Conservation (phyloP, 2,797 vertebrate species). For the Gobionotothen gibberifrons region DNA sequence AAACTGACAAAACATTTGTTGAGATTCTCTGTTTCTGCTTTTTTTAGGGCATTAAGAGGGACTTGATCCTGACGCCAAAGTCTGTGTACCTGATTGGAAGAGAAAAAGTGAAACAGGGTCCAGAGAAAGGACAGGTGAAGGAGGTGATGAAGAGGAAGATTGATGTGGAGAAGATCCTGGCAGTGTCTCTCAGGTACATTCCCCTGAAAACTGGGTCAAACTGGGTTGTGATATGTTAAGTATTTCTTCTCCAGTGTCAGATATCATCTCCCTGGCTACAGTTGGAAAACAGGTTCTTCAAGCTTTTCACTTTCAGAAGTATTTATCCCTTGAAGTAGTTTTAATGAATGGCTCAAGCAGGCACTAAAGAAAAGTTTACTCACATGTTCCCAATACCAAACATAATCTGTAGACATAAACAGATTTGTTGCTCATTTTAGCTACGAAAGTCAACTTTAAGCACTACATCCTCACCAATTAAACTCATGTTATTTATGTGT, state of each 20-base stretch:
- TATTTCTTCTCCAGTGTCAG: background rate
- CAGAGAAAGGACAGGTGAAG: slow-evolving; percentile 94
- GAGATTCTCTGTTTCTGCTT: slow-evolving; percentile 1
- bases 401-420: slow-evolving; percentile 2
- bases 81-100: slow-evolving; percentile 94
- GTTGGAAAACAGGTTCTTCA: background rate
- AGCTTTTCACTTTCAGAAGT: background rate
- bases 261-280: background rate
- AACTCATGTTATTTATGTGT: no score
- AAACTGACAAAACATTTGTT: background rate
- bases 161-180: slow-evolving; percentile 92
- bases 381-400: slow-evolving; percentile 8
- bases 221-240: background rate
- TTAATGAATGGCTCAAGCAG: slow-evolving; percentile 3
- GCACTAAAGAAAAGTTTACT: background rate
- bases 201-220: background rate
- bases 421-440: background rate
- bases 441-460: slow-evolving; percentile 7
- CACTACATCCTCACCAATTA: slow-evolving; percentile 1
- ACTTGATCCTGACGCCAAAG: slow-evolving; percentile 94
- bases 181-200: slow-evolving; percentile 92
- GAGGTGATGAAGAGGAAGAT: slow-evolving; percentile 94
- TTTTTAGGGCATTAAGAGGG: slow-evolving; percentile 91
- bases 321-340: slow-evolving; percentile 6
- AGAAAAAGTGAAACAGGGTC: slow-evolving; percentile 96